Evolutionary conservation across 64 coral and sea anemone genomes (phyloP), one percentile per base, ranked within the genome.

Genomic region (Pocillopora damicornis): DNA sequence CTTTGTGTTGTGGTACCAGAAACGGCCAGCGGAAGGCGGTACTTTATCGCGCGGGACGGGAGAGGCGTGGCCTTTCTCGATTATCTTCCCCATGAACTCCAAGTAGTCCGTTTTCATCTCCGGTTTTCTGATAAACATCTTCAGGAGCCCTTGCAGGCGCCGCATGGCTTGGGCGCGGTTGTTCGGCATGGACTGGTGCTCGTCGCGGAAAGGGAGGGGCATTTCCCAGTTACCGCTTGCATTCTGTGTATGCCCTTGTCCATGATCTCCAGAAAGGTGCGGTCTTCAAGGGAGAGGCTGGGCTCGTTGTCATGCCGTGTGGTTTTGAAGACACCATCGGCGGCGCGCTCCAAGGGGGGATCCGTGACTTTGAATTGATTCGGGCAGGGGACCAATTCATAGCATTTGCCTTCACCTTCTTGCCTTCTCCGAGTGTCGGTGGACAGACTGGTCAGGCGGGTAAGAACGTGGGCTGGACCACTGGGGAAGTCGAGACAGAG

Each of bases 61-160:
- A 8, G n/a, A n/a, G n/a, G n/a, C n/a, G n/a, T n/a, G n/a, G n/a
- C n/a, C n/a, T n/a, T n/a, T n/a, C n/a, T n/a, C 36, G 9, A 84
- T 76, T 22, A 77, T 73, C 42, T 91, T 85, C 3, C 69, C 80
- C 89, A 91, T 91, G 30, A 91, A 91, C 80, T 91, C 79, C 15
- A 91, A 9, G 30, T 91, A 91, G 9, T 75, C n/a, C 15, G 22
- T 35, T 61, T 77, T 85, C 80, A 91, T 83, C 13, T 85, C 59
- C 18, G 89, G 73, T 82, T 91, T 85, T 35, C 79, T 81, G 58
- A 11, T 7, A 9, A 81, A 81, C 37, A 58, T 81, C 89, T 91
- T 86, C 38, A 86, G 57, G 15, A 86, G 58, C 13, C 79, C 63
- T 57, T 57, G 58, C 51, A 91, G 23, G 6, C 73, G 80, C 13